Percentiles rank a stretch among this genome's conserved stretches.
phyloP scores from a whole-genome alignment of 2,797 vertebrate genomes.

The Dermochelys coriacea region DNA sequence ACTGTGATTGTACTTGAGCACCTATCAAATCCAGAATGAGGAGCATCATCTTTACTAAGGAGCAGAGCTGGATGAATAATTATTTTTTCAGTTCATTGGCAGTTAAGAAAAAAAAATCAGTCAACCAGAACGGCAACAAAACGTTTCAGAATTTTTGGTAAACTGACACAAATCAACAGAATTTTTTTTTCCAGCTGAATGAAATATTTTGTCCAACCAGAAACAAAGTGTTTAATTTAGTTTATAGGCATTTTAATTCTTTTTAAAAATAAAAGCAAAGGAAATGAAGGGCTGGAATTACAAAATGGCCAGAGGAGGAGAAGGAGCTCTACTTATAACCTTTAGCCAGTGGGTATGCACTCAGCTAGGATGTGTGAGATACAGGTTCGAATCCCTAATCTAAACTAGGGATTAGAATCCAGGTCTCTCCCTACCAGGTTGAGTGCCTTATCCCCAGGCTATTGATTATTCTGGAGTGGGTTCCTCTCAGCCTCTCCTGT shows the following conservation, averaged over 20 bases:
- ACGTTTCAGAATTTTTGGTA: not conserved
- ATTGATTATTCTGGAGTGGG: not conserved
- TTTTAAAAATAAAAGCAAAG: not conserved
- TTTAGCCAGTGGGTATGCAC: not conserved
- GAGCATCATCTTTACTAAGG: not conserved
- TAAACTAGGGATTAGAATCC: not conserved
- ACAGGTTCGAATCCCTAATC: not conserved
- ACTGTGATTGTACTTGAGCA: not conserved
- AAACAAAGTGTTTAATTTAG: not conserved
- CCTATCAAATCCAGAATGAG: not conserved
- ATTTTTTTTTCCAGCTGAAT: not conserved
- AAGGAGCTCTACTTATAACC: not conserved
- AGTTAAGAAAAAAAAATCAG: not conserved
- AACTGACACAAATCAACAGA: not conserved
- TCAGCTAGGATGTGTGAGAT: not conserved
- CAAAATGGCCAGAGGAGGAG: not conserved
- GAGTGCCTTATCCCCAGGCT: not conserved
- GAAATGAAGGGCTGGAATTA: not conserved
- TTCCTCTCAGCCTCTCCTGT: not conserved
- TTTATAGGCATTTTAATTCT: not conserved
- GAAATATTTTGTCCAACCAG: not conserved
- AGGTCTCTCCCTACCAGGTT: not conserved
- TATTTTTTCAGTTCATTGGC: not conserved
- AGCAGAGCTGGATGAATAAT: not conserved
- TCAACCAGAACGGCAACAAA: not conserved